Conservation (phyloP, 2,113 vertebrate genomes). For the Hypomesus transpacificus region DNA sequence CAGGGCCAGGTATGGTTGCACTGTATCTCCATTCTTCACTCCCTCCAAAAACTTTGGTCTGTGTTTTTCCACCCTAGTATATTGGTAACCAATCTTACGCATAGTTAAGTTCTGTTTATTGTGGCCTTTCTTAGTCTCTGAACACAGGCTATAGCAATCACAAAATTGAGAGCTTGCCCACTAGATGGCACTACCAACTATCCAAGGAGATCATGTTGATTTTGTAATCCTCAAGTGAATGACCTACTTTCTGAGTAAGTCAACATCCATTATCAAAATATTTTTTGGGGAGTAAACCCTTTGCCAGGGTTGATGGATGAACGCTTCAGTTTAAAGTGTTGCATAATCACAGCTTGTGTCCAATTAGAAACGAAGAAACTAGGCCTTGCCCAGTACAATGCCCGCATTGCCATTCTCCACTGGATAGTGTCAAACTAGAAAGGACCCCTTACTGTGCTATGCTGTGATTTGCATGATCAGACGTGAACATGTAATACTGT, state of each 20-base stretch:
- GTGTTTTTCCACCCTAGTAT: no score
- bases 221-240: constrained; percentile 52
- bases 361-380: constrained; percentile 3
- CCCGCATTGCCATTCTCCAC: neutral
- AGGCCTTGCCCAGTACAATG: neutral
- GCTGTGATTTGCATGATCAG: neutral
- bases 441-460: no score
- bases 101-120: no score
- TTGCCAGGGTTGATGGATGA: constrained; percentile 25
- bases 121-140: no score
- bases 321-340: constrained; percentile 9
- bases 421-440: neutral
- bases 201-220: constrained; percentile 9
- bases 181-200: constrained; percentile 56
- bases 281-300: constrained; percentile 25
- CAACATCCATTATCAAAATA: constrained; percentile 41
- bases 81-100: no score
- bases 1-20: constrained; percentile 74
- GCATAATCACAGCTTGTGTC: constrained; percentile 13
- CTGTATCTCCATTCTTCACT: no score
- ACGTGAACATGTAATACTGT: neutral
- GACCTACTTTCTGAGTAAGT: constrained; percentile 62
- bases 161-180: constrained; percentile 31
- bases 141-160: neutral
- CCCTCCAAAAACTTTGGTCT: no score